These are phyloP conservation scores for Antrozous pallidus DNA, from an alignment of 2,797 vertebrate species.

Conservation along the genomic window DNA sequence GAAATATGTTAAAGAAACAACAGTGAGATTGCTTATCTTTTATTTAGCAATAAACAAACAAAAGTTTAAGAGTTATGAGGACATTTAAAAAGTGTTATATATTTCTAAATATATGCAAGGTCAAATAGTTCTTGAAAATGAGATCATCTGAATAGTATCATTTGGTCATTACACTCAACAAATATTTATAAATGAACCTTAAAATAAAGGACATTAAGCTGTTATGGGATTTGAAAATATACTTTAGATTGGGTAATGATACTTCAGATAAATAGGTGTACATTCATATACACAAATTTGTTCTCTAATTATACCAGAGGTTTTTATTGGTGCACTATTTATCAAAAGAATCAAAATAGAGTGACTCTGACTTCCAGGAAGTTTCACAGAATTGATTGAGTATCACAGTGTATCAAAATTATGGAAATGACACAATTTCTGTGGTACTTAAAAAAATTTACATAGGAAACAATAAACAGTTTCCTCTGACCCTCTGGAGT, in stretches of 20 bases:
- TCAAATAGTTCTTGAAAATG: not conserved
- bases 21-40: not conserved
- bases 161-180: not conserved
- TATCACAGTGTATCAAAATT: not conserved
- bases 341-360: not conserved
- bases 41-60: not conserved
- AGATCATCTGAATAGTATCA: not conserved
- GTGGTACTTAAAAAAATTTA: not conserved
- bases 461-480: not conserved
- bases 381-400: not conserved
- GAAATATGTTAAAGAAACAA: constrained; percentile 32
- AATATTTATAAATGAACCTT: not conserved
- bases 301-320: not conserved
- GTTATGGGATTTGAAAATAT: not conserved
- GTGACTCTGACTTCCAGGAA: not conserved
- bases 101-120: not conserved
- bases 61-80: not conserved
- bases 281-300: not conserved
- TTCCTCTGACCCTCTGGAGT: not conserved
- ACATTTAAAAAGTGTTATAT: not conserved
- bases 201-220: not conserved
- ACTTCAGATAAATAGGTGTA: not conserved
- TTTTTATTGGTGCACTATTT: not conserved
- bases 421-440: not conserved
- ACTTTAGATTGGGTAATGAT: not conserved